Evolutionary conservation across 23 tunicate species (phyloP).

Genomic region (Diplosoma virens): DNA sequence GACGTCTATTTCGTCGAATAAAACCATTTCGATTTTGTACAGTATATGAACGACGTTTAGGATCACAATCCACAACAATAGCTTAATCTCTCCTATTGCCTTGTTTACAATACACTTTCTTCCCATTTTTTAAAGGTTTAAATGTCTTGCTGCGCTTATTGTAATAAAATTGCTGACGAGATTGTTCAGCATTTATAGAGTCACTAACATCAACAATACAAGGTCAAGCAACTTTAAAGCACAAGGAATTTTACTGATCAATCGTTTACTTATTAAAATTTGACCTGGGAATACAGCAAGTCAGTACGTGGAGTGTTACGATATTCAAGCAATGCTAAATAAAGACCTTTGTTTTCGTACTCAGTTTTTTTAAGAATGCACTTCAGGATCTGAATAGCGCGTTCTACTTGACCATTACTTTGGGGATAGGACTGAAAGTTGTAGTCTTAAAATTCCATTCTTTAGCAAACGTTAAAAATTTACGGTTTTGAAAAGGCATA

Average conservation of each 20-base stretch:
- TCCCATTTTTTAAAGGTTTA: background rate
- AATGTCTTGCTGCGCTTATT: conserved; percentile 1
- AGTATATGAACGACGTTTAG: too few species aligned
- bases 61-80: too few species aligned
- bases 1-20: too few species aligned
- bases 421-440: conserved; percentile 37
- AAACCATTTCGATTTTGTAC: too few species aligned
- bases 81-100: too few species aligned
- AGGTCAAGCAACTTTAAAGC: background rate
- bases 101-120: too few species aligned
- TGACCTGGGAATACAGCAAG: conserved; percentile 20
- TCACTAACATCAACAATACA: conserved; percentile 11
- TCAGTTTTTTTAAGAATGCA: conserved; percentile 19
- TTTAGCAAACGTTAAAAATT: conserved; percentile 3
- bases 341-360: conserved; percentile 5
- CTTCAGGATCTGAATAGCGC: conserved; percentile 23
- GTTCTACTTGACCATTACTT: conserved; percentile 40
- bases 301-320: conserved; percentile 13
- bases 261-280: conserved; percentile 12
- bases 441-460: conserved; percentile 16
- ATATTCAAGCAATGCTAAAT: conserved; percentile 31
- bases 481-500: conserved; percentile 29
- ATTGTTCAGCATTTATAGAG: background rate
- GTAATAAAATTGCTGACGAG: conserved; percentile 10
- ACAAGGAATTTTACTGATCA: conserved; percentile 1